These are phyloP conservation scores for Hemicordylus capensis DNA, from an alignment of 2,113 vertebrate species.

Conservation along the genomic window DNA sequence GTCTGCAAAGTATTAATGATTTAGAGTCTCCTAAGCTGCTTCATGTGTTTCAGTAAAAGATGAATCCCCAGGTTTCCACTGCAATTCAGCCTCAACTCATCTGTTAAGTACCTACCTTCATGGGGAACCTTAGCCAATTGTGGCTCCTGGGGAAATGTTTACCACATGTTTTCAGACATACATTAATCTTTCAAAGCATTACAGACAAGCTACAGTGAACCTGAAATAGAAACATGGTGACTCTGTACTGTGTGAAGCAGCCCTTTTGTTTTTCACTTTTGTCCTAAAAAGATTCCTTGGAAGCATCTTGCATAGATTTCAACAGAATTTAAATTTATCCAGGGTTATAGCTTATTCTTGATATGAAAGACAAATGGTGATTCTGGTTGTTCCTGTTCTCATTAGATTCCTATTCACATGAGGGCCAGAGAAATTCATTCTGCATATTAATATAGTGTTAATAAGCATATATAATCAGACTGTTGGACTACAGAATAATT, in stretches of 20 bases:
- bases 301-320: neutral
- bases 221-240: neutral
- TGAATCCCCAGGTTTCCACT: neutral
- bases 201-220: neutral
- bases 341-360: neutral
- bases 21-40: neutral
- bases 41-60: neutral
- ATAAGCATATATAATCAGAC: neutral
- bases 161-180: neutral
- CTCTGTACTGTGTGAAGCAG: neutral
- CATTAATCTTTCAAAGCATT: too few relatives aligned
- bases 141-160: neutral
- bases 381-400: constrained; percentile 5
- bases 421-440: neutral
- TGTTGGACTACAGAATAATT: neutral
- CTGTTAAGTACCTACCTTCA: neutral
- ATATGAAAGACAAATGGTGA: neutral
- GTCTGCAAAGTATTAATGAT: neutral
- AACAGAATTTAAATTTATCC: neutral
- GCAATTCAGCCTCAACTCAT: neutral
- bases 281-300: neutral
- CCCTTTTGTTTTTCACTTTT: neutral
- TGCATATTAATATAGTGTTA: too few relatives aligned
- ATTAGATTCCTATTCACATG: neutral
- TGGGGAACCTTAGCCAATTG: neutral